Percentiles rank a stretch among this genome's conserved stretches.
Evolutionary conservation across 2,113 vertebrate species (phyloP).

Genomic region (Dipodomys ordii): DNA sequence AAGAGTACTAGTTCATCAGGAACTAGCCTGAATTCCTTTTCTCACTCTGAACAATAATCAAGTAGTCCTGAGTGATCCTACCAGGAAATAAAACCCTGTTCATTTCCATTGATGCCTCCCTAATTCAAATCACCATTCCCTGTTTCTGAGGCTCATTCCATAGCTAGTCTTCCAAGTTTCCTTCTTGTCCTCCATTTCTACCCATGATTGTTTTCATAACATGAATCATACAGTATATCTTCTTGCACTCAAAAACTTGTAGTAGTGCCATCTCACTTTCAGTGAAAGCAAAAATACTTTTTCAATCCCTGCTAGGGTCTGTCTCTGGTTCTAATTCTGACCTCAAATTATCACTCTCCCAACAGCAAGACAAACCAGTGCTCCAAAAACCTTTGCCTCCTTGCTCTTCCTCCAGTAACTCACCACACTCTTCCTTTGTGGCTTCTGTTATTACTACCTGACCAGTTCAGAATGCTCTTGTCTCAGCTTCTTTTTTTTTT

Average conservation of each 20-base stretch:
- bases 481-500: too few relatives aligned
- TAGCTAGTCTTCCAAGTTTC: not conserved
- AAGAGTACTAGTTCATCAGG: not conserved
- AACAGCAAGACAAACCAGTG: too few relatives aligned
- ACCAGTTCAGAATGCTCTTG: too few relatives aligned
- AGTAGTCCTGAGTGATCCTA: not conserved
- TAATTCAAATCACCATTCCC: not conserved
- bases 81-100: too few relatives aligned
- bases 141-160: not conserved
- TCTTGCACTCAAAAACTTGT: not conserved
- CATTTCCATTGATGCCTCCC: not conserved
- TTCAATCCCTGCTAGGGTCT: accelerated
- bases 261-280: too few relatives aligned
- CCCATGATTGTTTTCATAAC: not conserved
- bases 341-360: too few relatives aligned
- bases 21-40: not conserved
- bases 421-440: too few relatives aligned
- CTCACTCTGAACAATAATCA: not conserved
- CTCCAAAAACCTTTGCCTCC: too few relatives aligned
- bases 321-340: not conserved
- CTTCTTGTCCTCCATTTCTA: not conserved
- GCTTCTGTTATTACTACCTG: too few relatives aligned
- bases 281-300: not conserved
- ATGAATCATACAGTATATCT: not conserved
- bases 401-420: too few relatives aligned